A percentile compares a stretch with the other conserved stretches of the same genome.
Conservation (phyloP, 2,797 vertebrate genomes). For the Lagodon rhomboides region DNA sequence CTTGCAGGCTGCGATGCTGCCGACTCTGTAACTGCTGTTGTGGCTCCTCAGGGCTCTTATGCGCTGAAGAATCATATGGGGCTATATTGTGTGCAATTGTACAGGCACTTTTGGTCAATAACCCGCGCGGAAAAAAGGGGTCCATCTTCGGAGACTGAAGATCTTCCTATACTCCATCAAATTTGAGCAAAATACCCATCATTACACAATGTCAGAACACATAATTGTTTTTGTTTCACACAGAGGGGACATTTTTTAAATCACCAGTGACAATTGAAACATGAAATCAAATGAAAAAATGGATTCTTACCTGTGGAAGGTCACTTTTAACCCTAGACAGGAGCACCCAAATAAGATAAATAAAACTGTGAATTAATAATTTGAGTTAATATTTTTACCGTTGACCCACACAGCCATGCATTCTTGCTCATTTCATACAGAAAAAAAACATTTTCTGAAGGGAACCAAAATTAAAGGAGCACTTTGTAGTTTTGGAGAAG, state of each 20-base stretch:
- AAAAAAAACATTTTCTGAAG: too few relatives aligned
- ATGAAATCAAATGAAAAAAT: neutral
- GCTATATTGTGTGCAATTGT: slow-evolving; percentile 72
- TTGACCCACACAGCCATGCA: neutral
- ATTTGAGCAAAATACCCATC: slow-evolving; percentile 16
- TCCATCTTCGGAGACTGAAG: slow-evolving; percentile 32
- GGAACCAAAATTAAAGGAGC: too few relatives aligned
- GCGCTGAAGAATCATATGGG: slow-evolving; percentile 75
- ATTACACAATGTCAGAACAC: neutral
- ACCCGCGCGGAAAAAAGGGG: slow-evolving; percentile 26
- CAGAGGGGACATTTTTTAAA: neutral
- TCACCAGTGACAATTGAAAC: neutral
- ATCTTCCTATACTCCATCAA: slow-evolving; percentile 17
- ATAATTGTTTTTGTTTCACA: neutral
- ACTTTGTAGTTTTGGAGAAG: too few relatives aligned
- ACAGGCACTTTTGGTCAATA: slow-evolving; percentile 59
- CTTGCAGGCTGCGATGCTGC: slow-evolving; percentile 65
- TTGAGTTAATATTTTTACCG: neutral
- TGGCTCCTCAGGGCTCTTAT: slow-evolving; percentile 68
- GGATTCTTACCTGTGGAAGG: too few relatives aligned
- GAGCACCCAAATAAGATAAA: neutral
- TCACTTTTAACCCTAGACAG: neutral
- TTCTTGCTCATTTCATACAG: neutral
- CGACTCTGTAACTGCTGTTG: slow-evolving; percentile 68
- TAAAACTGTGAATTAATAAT: neutral